A percentile compares a stretch with the other conserved stretches of the same genome.
phyloP scores from a whole-genome alignment of 2,797 vertebrate species.

The Florisuga fusca region DNA sequence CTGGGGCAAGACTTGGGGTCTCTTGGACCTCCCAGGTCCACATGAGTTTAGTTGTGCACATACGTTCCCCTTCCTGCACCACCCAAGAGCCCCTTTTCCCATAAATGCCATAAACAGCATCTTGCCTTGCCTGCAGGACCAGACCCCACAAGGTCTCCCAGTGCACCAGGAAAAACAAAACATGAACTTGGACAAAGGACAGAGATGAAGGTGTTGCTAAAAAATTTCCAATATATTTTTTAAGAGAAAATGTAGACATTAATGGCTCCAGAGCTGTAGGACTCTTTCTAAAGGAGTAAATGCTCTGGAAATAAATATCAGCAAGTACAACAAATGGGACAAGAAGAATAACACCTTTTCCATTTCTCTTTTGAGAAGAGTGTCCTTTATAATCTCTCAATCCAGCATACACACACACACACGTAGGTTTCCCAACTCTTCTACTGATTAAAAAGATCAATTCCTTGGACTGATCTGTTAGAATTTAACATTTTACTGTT shows the following conservation, averaged over 20 bases:
- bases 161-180: conserved; percentile 7
- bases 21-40: not conserved
- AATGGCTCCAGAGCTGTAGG: not conserved
- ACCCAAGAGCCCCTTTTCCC: not conserved
- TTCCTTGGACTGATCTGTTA: not conserved
- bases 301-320: not conserved
- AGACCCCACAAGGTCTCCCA: conserved; percentile 74
- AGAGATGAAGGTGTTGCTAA: not conserved
- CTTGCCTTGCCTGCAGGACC: conserved; percentile 29
- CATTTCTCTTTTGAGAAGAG: not conserved
- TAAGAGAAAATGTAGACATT: not conserved
- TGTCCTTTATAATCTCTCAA: not conserved
- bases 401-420: not conserved
- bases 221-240: not conserved
- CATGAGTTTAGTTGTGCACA: accelerated
- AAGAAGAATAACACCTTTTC: not conserved
- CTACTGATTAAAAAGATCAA: not conserved
- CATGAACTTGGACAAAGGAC: too few relatives aligned
- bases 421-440: not conserved
- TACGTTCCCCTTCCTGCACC: too few relatives aligned
- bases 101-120: not conserved
- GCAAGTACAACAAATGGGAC: not conserved
- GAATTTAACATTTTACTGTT: not conserved
- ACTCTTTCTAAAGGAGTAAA: not conserved
- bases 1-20: not conserved